Evolutionary conservation across 2,888 invertebrate species (phyloP).

Genomic region (Strigamia maritima): DNA sequence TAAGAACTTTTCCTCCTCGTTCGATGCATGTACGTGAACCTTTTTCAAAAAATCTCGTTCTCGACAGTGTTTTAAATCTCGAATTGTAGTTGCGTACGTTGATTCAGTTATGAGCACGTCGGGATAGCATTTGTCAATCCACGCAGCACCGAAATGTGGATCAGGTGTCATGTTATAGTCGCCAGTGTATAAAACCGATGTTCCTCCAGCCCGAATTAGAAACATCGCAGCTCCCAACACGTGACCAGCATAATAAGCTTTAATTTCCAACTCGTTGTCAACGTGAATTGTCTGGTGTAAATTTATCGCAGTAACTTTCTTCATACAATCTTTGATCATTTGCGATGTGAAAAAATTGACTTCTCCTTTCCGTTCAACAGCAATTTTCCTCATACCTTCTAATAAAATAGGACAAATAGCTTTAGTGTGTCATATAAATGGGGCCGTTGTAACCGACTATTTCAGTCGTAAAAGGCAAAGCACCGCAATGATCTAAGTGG

Average conservation of each 20-base stretch:
- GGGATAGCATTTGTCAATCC: slow-evolving; percentile 97
- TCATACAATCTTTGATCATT: slow-evolving; percentile 99
- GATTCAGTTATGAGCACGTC: slow-evolving; percentile 96
- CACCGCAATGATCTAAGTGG: slow-evolving; percentile 94
- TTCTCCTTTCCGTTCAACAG: slow-evolving; percentile 95
- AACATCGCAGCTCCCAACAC: slow-evolving; percentile 99
- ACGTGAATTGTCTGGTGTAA: slow-evolving; percentile 96
- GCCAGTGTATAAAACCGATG: slow-evolving; percentile 96
- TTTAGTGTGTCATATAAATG: slow-evolving; percentile 99
- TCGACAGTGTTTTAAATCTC: slow-evolving; percentile 88
- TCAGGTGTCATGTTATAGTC: slow-evolving; percentile 99
- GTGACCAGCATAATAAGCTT: slow-evolving; percentile 99
- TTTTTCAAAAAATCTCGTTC: slow-evolving; percentile 97
- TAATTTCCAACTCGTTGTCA: slow-evolving; percentile 92
- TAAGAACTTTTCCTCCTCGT: slow-evolving; percentile 88
- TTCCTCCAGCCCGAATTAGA: slow-evolving; percentile 90
- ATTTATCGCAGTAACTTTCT: slow-evolving; percentile 94
- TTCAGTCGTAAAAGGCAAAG: slow-evolving; percentile 79
- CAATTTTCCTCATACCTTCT: slow-evolving; percentile 72
- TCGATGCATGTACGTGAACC: slow-evolving; percentile 93
- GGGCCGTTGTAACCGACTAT: slow-evolving; percentile 98
- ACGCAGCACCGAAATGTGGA: slow-evolving; percentile 95
- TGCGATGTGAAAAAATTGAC: slow-evolving; percentile 97
- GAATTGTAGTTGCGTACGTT: slow-evolving; percentile 97
- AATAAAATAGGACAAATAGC: slow-evolving; percentile 96